Base-by-base conservation (phyloP, 2,888 invertebrate genomes). In the Bedellia somnulentella region DNA sequence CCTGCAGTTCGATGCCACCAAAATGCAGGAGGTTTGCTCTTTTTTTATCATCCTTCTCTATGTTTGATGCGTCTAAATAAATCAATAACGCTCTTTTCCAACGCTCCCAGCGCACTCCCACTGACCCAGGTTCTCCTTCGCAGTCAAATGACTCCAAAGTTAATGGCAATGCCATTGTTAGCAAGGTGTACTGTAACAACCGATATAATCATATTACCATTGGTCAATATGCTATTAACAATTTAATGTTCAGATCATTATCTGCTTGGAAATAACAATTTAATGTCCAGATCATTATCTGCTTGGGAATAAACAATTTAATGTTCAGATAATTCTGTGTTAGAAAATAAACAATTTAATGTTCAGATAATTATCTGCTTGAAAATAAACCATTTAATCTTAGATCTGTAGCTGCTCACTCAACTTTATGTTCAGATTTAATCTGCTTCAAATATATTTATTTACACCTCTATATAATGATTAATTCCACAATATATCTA, bases 51-150 rank as follows among this genome's bases (percentile, higher is more conserved):
- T 22, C 11, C 11, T 5, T 24, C 3, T 4, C 11, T 8, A 31
- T 12, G 12, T 26, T 21, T 5, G 27, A n/a, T 4, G 31, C 27
- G 16, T 12, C n/a, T 10, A 31, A 27, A 14, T 27, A 31, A 5
- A 31, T 27, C 3, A 15, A 6, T 4, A 31, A 14, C 3, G 24
- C 25, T 3, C 31, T 18, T 26, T 31, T 31, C 31, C 27, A 31
- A 3, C 18, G 26, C n/a, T 14, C 10, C 31, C 27, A 31, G 5
- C 18, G 26, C n/a, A 21, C 10, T 5, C 31, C 31, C 9, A 31
- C 13, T 3, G 26, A 26, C 14, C 14, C n/a, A 6, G 26, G 18
- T 3, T 27, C 27, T 9, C 31, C 31, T n/a, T 27, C 27, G 9
- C 25, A 31, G 18, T 31, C 31, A 5, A 31, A 27, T 8, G 6